Evolutionary conservation across 2,113 vertebrate species (phyloP).

Genomic region (Meleagris gallopavo): DNA sequence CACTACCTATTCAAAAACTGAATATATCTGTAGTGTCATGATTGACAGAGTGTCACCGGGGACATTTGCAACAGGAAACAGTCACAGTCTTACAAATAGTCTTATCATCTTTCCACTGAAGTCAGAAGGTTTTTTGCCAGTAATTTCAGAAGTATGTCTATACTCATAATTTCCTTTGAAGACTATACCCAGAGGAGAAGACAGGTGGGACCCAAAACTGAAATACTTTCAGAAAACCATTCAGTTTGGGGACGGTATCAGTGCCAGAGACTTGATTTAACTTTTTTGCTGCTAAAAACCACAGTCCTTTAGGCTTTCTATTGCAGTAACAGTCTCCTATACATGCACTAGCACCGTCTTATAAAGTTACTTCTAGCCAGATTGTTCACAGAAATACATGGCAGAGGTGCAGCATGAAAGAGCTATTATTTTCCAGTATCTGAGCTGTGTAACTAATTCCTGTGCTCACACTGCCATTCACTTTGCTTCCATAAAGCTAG

Average conservation of each 20-base stretch:
- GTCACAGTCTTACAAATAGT: not conserved
- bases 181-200: not conserved
- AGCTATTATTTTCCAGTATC: not conserved
- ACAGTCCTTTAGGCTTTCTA: not conserved
- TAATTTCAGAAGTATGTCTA: not conserved
- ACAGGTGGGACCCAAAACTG: not conserved
- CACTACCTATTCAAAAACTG: not conserved
- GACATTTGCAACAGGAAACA: not conserved
- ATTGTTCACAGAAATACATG: not conserved
- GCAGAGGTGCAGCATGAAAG: not conserved
- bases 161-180: not conserved
- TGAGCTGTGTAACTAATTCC: not conserved
- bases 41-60: not conserved
- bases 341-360: not conserved
- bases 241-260: not conserved
- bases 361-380: not conserved
- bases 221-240: not conserved
- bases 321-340: not conserved
- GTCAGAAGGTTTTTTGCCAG: not conserved
- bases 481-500: not conserved
- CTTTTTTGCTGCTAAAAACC: not conserved
- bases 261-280: not conserved
- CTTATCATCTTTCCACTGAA: conserved; percentile 1
- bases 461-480: not conserved
- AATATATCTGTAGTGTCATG: not conserved